Conservation (phyloP, 2,888 invertebrate genomes). For the Drosophila cognata region DNA sequence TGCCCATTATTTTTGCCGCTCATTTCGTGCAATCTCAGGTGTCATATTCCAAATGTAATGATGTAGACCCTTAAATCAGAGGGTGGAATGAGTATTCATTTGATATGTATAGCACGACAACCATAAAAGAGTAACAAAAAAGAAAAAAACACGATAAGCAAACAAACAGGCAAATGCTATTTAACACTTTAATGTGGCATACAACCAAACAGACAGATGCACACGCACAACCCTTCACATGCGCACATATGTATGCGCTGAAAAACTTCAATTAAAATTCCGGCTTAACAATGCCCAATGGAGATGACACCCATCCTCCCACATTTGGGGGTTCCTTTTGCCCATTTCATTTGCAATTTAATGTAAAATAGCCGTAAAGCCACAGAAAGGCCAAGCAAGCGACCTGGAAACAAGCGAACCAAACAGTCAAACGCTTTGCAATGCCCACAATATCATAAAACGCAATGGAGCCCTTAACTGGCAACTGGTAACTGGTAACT, state of each 20-base stretch:
- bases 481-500: constrained; percentile 38
- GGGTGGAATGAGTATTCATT: constrained; percentile 32
- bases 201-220: constrained; percentile 4
- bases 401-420: constrained; percentile 12
- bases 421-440: constrained; percentile 46
- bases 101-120: constrained; percentile 56
- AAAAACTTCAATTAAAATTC: constrained; percentile 72
- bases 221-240: constrained; percentile 12
- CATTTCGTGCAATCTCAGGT: constrained; percentile 62
- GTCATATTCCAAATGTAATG: constrained; percentile 62
- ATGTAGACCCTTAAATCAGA: constrained; percentile 26
- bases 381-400: constrained; percentile 41
- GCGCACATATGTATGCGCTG: constrained; percentile 17
- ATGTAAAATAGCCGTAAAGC: constrained; percentile 70
- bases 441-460: constrained; percentile 64
- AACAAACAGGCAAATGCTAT: constrained; percentile 51
- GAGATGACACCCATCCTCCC: constrained; percentile 26
- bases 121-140: constrained; percentile 3
- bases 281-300: constrained; percentile 60
- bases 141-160: constrained; percentile 17
- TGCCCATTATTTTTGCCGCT: constrained; percentile 18
- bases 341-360: constrained; percentile 64
- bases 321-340: constrained; percentile 3
- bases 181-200: constrained; percentile 62
- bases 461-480: constrained; percentile 69